Evolutionary conservation across 2,888 invertebrate genomes (phyloP), one percentile per base, ranked within the genome.

Genomic region (Xanthorhoe designata): DNA sequence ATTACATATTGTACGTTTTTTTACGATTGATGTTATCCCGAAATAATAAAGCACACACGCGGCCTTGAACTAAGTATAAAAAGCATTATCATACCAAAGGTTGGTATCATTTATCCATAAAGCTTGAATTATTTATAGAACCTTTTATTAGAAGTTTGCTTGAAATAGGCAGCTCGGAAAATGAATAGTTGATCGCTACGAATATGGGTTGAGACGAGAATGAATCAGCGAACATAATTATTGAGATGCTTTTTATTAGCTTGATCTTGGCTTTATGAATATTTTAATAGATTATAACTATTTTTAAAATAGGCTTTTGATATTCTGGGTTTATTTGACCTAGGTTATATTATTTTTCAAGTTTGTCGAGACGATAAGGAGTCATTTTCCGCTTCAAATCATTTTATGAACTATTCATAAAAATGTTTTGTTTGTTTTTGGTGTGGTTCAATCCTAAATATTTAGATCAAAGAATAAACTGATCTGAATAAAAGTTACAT

Each of bases 91-190:
- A 50, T 19, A 19, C 8, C 19, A 18, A 18, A 50, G 19, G 13
- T 19, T 8, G 10, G 9, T 13, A 50, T 13, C 18, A 19, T 50
- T 19, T 50, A 50, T 50, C 19, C 50, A 18, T 19, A 19, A 50
- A 19, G 6, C 8, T 50, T 50, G 50, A 50, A 50, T 50, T 24
- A 50, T 50, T 18, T 18, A 50, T 50, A 50, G 50, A 50, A 49
- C 47, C 5, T 17, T 47, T 17, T 47, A 2, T 17, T 35, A 49
- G 49, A 18, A 18, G 50, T 10, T 13, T 9, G 9, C 24, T 3
- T 51, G 51, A 29, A 51, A 24, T 51, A 51, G 24, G n/a, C 24
- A 4, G 0, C 24, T 19, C 13, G 51, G n/a, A 19, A 47, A 13
- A 19, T 51, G 51, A n/a, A 24, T 50, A 47, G 15, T 47, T 7